phyloP scores from a whole-genome alignment of 1,140 invertebrate genomes.

The Cydia amplana region DNA sequence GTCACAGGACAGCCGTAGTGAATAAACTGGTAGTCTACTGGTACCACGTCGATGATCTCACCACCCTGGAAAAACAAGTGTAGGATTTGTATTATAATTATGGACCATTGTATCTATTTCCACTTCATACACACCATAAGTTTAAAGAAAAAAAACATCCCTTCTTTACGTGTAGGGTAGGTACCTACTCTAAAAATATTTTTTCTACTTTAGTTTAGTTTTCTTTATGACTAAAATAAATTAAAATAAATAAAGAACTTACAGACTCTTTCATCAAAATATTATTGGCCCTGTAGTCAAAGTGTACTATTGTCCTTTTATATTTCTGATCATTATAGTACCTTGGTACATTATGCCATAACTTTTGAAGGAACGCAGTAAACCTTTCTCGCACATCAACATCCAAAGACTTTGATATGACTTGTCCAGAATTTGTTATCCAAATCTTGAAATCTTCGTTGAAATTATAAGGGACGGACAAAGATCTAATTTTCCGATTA shows the following conservation, averaged over 20 bases:
- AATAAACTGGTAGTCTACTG: constrained; percentile 62
- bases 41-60: constrained; percentile 46
- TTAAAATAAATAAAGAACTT: background rate
- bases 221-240: no score
- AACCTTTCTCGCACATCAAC: constrained; percentile 33
- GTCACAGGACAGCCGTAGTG: constrained; percentile 60
- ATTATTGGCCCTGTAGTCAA: constrained; percentile 51
- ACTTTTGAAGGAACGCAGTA: background rate
- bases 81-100: background rate
- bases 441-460: constrained; percentile 38
- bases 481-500: constrained; percentile 45
- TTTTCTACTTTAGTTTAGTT: no score
- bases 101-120: no score
- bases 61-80: constrained; percentile 49
- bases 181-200: no score
- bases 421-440: constrained; percentile 30
- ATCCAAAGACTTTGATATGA: background rate
- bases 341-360: background rate
- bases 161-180: no score
- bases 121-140: no score
- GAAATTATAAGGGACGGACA: constrained; percentile 33
- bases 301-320: constrained; percentile 43
- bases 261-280: constrained; percentile 44
- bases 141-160: no score
- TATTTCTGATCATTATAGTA: background rate